Evolutionary conservation across 1,140 invertebrate genomes (phyloP), one percentile per base, ranked within the genome.

Genomic region (Nasonia vitripennis): DNA sequence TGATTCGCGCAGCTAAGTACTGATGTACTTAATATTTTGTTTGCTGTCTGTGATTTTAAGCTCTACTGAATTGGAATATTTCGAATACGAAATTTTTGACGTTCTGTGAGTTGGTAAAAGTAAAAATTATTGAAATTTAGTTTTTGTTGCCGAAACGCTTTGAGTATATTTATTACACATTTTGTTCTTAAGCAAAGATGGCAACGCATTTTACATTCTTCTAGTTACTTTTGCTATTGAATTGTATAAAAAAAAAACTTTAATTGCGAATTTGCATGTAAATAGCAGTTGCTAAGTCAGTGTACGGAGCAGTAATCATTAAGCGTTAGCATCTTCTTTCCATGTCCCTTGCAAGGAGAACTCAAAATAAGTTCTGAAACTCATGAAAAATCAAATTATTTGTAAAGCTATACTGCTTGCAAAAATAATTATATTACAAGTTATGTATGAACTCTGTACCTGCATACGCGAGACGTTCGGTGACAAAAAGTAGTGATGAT

Each of bases 371-470:
- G 2, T 27, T 68, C 62, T 83, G 62, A 84, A 84, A 84, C 75
- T 84, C 74, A 48, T 20, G 20, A 48, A 17, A 37, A 37, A 55
- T 34, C 10, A 34, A 84, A 70, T 70, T 17, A 20, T n/a, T 27
- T 70, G 17, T 11, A 34, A 41, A 67, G 51, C 11, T 27, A 41
- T 75, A 37, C 2, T 48, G 68, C n/a, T 84, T 84, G 10, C 68
- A 62, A 62, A 17, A n/a, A 62, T 62, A 67, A 84, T 73, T 81
- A 34, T 7, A 71, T 27, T 31, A 51, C 0, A 78, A 48, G 10
- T 62, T 55, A n/a, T 62, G 14, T 62, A 62, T 41, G 41, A 67
- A 85, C 74, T 81, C 73, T 86, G 79, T 78, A 78, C 71, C 14
- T 81, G 74, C 62, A 82, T 41, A 34, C 14, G 73, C 34, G 2